Base-by-base conservation (phyloP, 2,888 invertebrate species). In the Aphodius sticticus region DNA sequence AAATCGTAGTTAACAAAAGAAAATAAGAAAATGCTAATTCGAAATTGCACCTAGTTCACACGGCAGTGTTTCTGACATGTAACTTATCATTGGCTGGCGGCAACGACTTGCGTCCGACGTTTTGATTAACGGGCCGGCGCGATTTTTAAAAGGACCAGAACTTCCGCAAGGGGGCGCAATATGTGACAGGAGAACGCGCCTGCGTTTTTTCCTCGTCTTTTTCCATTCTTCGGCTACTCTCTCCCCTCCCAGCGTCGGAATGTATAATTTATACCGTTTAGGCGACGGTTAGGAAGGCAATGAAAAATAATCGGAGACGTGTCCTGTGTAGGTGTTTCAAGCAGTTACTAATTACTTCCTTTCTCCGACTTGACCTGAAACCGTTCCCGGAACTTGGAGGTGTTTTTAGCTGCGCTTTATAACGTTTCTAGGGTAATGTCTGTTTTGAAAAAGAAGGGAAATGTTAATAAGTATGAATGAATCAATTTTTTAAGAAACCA, bases 81-180 rank as follows among this genome's bases (percentile, higher is more conserved):
- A 35, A 71, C 71, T 71, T 71, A 71, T 71, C 71, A 71, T 71
- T 71, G 26, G 26, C 15, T 16, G 71, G 35, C 26, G 71, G 35
- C 71, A 35, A 71, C 16, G 35, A 71, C 26, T 71, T 71, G 71
- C 15, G 16, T 16, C 26, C 12, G 71, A 71, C 71, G 16, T 71
- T 71, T 71, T 71, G 71, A 71, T 71, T 71, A 71, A 71, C 35
- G 71, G 71, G 26, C 71, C 71, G 71, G 26, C 26, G 71, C 71
- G 26, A 35, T 35, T 71, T 35, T 35, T 16, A 35, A 71, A 71
- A 71, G 71, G 35, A 71, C 16, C 35, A n/a, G 26, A 71, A 71
- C 71, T 71, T 71, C 35, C 16, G 26, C 26, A 26, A 26, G 71
- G 71, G 71, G 35, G 6, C 35, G 71, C 71, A 16, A 71, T 71